A percentile compares a stretch with the other conserved stretches of the same genome.
These are phyloP conservation scores for Gobionotothen gibberifrons DNA, from an alignment of 2,797 vertebrate genomes.

Conservation along the genomic window DNA sequence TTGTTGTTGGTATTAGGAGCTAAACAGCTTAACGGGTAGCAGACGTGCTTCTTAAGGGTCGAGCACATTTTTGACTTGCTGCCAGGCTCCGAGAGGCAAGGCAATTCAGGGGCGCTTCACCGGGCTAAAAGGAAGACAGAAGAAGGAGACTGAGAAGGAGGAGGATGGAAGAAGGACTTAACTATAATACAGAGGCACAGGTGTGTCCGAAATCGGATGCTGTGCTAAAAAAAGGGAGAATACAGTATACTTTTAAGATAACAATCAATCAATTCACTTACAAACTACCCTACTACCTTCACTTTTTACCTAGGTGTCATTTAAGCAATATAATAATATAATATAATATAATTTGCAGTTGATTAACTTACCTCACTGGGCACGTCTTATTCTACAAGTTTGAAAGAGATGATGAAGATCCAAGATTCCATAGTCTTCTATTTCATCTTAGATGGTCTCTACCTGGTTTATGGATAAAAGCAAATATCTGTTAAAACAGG, in stretches of 20 bases:
- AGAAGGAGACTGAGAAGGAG: conserved; percentile 8
- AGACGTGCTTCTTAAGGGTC: conserved; percentile 76
- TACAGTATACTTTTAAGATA: neutral
- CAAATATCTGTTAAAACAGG: no score
- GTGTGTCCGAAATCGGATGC: conserved; percentile 43
- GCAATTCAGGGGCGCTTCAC: conserved; percentile 53
- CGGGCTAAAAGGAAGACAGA: conserved; percentile 8
- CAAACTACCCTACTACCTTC: neutral
- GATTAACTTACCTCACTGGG: no score
- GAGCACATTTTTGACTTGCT: conserved; percentile 71
- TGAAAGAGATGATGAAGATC: no score
- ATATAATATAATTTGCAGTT: no score
- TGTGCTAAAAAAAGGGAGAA: conserved; percentile 8
- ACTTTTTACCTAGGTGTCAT: conserved; percentile 4
- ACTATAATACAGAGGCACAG: conserved; percentile 36
- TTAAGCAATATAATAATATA: neutral
- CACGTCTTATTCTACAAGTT: no score
- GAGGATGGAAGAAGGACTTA: conserved; percentile 8
- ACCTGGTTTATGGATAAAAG: no score
- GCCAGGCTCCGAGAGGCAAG: conserved; percentile 68
- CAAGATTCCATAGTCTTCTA: no score
- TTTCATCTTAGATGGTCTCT: no score
- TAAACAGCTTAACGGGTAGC: conserved; percentile 83
- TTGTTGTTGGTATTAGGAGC: conserved; percentile 84
- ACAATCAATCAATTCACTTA: neutral